Evolutionary conservation across 2,113 vertebrate species (phyloP).

Genomic region (Solenodon paradoxus): DNA sequence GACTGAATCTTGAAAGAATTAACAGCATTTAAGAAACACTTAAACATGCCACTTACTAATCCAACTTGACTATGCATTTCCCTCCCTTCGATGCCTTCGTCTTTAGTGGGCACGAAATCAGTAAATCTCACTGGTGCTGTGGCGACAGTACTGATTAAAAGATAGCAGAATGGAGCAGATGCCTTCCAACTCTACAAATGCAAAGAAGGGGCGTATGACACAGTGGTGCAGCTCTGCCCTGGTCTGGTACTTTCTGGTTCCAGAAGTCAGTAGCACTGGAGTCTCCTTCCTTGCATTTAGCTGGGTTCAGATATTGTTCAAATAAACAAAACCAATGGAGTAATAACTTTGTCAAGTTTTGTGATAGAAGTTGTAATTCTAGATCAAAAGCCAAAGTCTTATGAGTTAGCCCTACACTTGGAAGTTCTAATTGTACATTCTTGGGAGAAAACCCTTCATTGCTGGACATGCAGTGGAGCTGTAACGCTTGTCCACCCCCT

Average conservation of each 20-base stretch:
- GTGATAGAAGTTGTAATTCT: neutral
- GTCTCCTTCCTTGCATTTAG: neutral
- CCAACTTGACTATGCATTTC: neutral
- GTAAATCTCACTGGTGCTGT: no score
- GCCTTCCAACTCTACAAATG: neutral
- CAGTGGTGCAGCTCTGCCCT: rapidly evolving
- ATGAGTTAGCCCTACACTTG: neutral
- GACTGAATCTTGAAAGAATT: neutral
- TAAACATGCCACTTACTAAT: no score
- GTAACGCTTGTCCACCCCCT: neutral
- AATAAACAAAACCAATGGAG: neutral
- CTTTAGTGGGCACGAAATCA: rapidly evolving
- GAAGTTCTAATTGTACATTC: neutral
- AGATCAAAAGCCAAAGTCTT: neutral
- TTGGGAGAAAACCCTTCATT: neutral
- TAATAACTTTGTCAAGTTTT: neutral
- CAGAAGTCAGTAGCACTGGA: neutral
- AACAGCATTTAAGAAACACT: neutral
- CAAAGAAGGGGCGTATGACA: neutral
- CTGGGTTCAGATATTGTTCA: neutral
- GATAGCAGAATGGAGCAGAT: neutral
- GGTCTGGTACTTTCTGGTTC: neutral
- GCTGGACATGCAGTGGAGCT: neutral
- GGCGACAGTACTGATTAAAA: neutral
- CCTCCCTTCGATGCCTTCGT: neutral